phyloP scores from a whole-genome alignment of 1,140 invertebrate genomes.

The Drosophila leontia region DNA sequence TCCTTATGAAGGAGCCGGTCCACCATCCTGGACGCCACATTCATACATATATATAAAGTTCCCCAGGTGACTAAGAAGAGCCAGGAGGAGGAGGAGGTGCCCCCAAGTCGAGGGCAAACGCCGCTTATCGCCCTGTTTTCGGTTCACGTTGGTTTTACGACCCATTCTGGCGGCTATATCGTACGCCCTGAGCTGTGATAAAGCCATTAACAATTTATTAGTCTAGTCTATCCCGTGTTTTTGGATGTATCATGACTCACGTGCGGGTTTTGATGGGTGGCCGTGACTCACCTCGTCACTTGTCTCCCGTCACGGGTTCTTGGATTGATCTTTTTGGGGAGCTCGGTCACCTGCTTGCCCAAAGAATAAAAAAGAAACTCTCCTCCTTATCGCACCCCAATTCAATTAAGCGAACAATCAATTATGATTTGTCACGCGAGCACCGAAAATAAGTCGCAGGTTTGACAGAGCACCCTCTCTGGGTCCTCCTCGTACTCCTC shows the following conservation, averaged over 20 bases:
- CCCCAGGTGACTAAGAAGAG: slow-evolving; percentile 40
- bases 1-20: slow-evolving; percentile 64
- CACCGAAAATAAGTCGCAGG: slow-evolving; percentile 53
- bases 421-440: slow-evolving; percentile 82
- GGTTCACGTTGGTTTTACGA: slow-evolving; percentile 55
- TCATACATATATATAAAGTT: background rate
- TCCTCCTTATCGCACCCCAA: slow-evolving; percentile 69
- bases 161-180: slow-evolving; percentile 52
- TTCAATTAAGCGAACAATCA: slow-evolving; percentile 82
- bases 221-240: slow-evolving; percentile 63
- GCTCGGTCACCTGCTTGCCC: slow-evolving; percentile 12
- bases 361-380: slow-evolving; percentile 1
- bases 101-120: slow-evolving; percentile 48
- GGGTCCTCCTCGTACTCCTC: slow-evolving; percentile 20
- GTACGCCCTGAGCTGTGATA: slow-evolving; percentile 74
- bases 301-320: slow-evolving; percentile 12
- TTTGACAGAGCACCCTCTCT: slow-evolving; percentile 17
- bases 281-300: slow-evolving; percentile 47
- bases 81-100: background rate
- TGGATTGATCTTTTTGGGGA: slow-evolving; percentile 20
- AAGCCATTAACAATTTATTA: slow-evolving; percentile 83
- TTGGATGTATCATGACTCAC: slow-evolving; percentile 32
- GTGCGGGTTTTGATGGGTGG: slow-evolving; percentile 31
- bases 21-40: background rate
- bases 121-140: slow-evolving; percentile 58